Evolutionary conservation across 30 jellyfish, hydroid and myxozoan species (phyloP).

Genomic region (Aurelia coerulea): DNA sequence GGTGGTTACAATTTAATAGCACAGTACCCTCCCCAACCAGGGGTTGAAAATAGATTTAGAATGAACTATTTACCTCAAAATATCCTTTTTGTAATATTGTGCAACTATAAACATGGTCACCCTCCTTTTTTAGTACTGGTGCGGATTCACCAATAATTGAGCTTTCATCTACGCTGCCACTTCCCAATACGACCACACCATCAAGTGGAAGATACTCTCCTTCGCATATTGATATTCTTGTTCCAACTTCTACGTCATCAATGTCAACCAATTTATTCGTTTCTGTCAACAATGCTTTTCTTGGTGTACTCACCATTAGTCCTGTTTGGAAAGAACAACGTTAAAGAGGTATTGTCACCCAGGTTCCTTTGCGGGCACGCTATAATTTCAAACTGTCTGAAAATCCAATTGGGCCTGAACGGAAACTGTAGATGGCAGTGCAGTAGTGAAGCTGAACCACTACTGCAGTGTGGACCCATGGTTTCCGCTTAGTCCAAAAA

Average conservation of each 20-base stretch:
- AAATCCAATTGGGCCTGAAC: no score
- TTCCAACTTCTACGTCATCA: slow-evolving; percentile 57
- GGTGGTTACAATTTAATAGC: no score
- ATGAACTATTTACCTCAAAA: slow-evolving; percentile 24
- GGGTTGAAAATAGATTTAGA: neutral
- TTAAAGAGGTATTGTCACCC: no score
- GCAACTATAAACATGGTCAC: slow-evolving; percentile 57
- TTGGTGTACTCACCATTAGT: slow-evolving; percentile 15
- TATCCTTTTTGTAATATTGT: slow-evolving; percentile 75
- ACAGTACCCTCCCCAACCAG: no score
- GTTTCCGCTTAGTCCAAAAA: no score
- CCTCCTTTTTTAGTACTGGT: slow-evolving; percentile 57
- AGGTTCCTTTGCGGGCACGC: no score
- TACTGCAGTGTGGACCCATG: no score
- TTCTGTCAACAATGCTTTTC: slow-evolving; percentile 46
- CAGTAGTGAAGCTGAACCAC: no score
- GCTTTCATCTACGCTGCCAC: slow-evolving; percentile 75
- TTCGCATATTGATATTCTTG: slow-evolving; percentile 50
- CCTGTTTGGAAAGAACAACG: neutral
- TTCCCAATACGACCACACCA: slow-evolving; percentile 67
- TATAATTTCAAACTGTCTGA: no score
- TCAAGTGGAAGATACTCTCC: slow-evolving; percentile 83
- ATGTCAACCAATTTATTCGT: slow-evolving; percentile 29
- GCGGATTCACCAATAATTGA: slow-evolving; percentile 77
- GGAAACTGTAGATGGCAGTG: no score